phyloP scores from a whole-genome alignment of 2,888 invertebrate species.

The Drosophila planitibia region DNA sequence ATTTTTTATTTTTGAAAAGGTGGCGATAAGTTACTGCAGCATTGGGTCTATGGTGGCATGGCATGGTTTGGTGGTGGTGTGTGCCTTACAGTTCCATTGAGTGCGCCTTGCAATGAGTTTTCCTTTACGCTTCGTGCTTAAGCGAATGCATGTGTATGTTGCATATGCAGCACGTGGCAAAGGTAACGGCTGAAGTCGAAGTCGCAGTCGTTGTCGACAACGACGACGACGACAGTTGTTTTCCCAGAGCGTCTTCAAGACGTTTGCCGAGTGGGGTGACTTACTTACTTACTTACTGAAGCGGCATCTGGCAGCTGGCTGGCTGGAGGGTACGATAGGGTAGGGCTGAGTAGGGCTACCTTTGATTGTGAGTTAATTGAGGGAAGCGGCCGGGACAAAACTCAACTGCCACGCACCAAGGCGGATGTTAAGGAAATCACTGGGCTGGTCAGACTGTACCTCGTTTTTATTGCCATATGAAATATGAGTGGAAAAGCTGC shows the following conservation, averaged over 20 bases:
- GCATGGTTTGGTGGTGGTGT: conserved; percentile 32
- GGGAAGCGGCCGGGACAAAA: conserved; percentile 33
- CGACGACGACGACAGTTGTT: conserved; percentile 60
- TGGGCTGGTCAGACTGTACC: conserved; percentile 48
- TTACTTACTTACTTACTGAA: conserved; percentile 53
- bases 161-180: conserved; percentile 61
- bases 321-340: conserved; percentile 16
- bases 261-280: conserved; percentile 63
- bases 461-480: not conserved
- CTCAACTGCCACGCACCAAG: conserved; percentile 69
- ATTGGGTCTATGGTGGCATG: conserved; percentile 14
- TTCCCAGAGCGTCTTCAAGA: conserved; percentile 79
- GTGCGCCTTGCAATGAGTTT: conserved; percentile 53
- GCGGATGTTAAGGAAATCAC: conserved; percentile 55
- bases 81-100: conserved; percentile 73
- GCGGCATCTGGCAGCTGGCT: conserved; percentile 70
- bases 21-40: conserved; percentile 28
- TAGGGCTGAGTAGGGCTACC: conserved; percentile 37
- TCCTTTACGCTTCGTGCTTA: conserved; percentile 67
- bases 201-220: not conserved
- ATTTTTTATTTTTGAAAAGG: conserved; percentile 8
- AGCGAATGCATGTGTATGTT: not conserved
- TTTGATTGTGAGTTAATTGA: conserved; percentile 73
- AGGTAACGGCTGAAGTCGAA: conserved; percentile 60
- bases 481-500: conserved; percentile 27